Conservation (phyloP, 2,113 vertebrate genomes). For the Pollachius pollachius region DNA sequence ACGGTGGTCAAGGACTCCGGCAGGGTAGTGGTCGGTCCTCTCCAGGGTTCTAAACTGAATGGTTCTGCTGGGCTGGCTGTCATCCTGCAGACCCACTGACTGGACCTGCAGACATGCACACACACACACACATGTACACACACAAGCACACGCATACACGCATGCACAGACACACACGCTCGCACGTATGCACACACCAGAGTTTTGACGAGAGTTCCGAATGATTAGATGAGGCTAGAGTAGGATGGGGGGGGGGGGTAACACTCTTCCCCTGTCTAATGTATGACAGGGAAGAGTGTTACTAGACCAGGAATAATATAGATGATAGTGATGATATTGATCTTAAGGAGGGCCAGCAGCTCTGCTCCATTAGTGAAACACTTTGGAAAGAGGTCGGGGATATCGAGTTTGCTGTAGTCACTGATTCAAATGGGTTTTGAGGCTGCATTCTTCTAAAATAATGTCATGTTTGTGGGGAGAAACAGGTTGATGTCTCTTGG, state of each 20-base stretch:
- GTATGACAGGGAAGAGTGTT: too few relatives aligned
- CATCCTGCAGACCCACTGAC: conserved; percentile 83
- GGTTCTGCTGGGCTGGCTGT: conserved; percentile 86
- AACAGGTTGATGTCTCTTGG: too few relatives aligned
- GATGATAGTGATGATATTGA: too few relatives aligned
- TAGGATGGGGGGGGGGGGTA: background rate
- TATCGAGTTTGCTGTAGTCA: too few relatives aligned
- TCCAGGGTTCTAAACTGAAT: conserved; percentile 92
- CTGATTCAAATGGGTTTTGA: too few relatives aligned
- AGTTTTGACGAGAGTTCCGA: background rate
- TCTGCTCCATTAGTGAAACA: too few relatives aligned
- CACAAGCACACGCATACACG: background rate
- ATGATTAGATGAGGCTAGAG: background rate
- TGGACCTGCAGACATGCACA: conserved; percentile 70
- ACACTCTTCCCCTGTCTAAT: background rate
- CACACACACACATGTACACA: background rate
- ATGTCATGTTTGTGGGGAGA: too few relatives aligned
- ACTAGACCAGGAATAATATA: too few relatives aligned
- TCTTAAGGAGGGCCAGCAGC: too few relatives aligned
- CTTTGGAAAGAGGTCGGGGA: too few relatives aligned
- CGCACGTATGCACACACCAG: too few relatives aligned
- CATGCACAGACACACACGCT: background rate
- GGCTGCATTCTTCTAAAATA: too few relatives aligned
- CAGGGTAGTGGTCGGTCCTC: conserved; percentile 82
- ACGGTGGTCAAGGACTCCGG: conserved; percentile 58